Evolutionary conservation across 2,113 vertebrate species (phyloP), one percentile per base, ranked within the genome.

Genomic region (Pedetes capensis): DNA sequence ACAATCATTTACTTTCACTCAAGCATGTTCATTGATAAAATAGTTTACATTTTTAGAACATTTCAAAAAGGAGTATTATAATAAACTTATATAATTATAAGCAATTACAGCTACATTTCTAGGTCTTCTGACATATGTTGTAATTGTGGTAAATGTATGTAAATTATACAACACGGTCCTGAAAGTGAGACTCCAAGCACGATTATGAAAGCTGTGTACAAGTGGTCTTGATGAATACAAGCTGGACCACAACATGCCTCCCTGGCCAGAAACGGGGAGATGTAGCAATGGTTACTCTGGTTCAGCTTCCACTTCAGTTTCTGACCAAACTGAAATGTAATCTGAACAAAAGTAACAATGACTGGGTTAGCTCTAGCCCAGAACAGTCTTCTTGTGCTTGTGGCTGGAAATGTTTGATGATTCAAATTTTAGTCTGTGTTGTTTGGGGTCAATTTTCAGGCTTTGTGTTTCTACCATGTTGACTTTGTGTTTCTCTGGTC

Each of bases 1-100:
- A 87, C 17, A 47, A 1, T 92, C 55, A 68, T 69, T 84, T 78
- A 22, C 89, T 86, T 97, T 34, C 44, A 23, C 49, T 61, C 6
- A 72, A 86, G 2, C 1, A 59, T 1, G 53, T 23, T 72, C 7
- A 55, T 55, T 72, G 10, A 44, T 27, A 69, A 81, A 59, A 10
- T 47, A 89, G 29, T 84, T 87, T 84, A 3, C 5, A 47, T 47
- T 93, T 32, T 47, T 55, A 42, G 18, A 14, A 74, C 23, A 90
- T 87, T 72, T 3, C 1, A 34, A 34, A 63, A 87, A 39, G 29
- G 34, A 51, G 5, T 94, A 37, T 4, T 86, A 3, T 39, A 51
- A 1, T 23, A 34, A 2, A 66, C 10, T 74, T 8, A 68, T 74
- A 3, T 53, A 83, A 79, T 80, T 87, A 61, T 74, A 71, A 57